A percentile compares a stretch with the other conserved stretches of the same genome.
phyloP scores from a whole-genome alignment of 2,113 vertebrate species.

The Malurus melanocephalus region DNA sequence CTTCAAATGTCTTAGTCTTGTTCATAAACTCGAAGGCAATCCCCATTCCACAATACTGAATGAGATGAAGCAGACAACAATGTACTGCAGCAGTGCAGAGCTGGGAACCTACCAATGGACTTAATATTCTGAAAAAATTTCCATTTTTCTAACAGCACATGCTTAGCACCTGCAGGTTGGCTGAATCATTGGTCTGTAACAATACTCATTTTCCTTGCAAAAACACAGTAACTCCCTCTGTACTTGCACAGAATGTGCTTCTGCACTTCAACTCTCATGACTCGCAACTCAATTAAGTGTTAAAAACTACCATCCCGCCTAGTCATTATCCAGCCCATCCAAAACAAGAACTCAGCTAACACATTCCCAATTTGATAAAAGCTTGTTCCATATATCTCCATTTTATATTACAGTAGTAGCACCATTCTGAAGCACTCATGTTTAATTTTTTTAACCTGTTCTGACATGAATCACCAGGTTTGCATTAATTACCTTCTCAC shows the following conservation, averaged over 20 bases:
- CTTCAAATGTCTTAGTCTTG: not conserved
- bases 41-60: not conserved
- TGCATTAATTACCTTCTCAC: constrained; percentile 74
- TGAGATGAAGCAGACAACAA: not conserved
- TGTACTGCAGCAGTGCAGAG: not conserved
- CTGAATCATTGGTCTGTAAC: not conserved
- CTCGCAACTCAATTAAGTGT: not conserved
- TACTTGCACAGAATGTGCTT: not conserved
- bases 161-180: not conserved
- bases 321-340: not conserved
- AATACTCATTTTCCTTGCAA: not conserved
- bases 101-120: not conserved
- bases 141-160: not conserved
- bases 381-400: not conserved
- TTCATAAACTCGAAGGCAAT: not conserved
- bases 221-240: not conserved
- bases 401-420: not conserved
- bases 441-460: not conserved
- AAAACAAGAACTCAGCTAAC: not conserved
- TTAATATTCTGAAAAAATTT: not conserved
- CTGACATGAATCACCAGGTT: not conserved
- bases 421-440: not conserved
- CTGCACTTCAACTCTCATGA: not conserved
- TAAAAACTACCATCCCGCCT: not conserved
- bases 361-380: not conserved